Base-by-base conservation (phyloP, 2,113 vertebrate species). In the Rhinolophus sinicus region DNA sequence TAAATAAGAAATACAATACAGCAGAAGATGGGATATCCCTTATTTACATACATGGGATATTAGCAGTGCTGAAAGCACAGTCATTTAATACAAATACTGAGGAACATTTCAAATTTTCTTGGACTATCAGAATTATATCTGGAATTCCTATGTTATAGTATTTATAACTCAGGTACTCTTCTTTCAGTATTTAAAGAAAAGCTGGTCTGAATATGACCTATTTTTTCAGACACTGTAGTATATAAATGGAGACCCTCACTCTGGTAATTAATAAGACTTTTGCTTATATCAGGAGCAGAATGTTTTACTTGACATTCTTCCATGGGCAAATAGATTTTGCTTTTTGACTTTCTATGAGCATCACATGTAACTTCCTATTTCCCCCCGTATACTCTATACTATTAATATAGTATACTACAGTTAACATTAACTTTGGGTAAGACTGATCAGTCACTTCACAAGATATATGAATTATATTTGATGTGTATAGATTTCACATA, bases 341-440 rank as follows among this genome's bases (percentile, higher is more conserved):
- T 67, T 96, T 97, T 95, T 95, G 50, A 88, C 50, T 82, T 97
- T 92, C 70, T 94, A 19, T 97, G 88, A 95, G 7, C 73, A 83
- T 96, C 88, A 95, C 97, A 95, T 96, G 94, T 97, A 95, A 95
- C 58, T 60, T 81, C 88, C 92, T 88, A 65, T 96, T 95, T 97
- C 96, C 95, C 67, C 14, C 1, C 19, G 69, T 83, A 30, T 88
- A n/a, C 72, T 35, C 26, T 82, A 2, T 54, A 26, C 1, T 26
- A 28, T 73, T 73, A 44, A 26, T 56, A 24, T 77, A 60, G 6
- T 56, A 35, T 38, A 19, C 54, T 77, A 16, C 33, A 47, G 9
- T 76, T 83, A 82, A 97, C 96, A 86, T 96, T 98, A 89, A 96
- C 92, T 96, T 81, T 0, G 2, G 81, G 77, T 93, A 95, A 88